Evolutionary conservation across 2,888 invertebrate genomes (phyloP), one percentile per base, ranked within the genome.

Genomic region (Platypus cylindrus): DNA sequence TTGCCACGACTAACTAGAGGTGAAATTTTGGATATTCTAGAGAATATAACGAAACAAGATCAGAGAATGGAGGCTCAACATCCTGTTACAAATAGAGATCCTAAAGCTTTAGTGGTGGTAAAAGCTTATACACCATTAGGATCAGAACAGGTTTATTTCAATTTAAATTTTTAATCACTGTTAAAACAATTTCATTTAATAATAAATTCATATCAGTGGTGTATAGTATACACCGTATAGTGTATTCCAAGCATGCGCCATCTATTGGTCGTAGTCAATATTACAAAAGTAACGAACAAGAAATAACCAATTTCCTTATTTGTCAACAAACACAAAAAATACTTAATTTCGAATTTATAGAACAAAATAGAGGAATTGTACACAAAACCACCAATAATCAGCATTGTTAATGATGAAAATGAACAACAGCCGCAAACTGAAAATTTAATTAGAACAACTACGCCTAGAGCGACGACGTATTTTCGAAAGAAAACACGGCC

Each of bases 1-100:
- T 54, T 80, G 30, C 80, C 80, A 2, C 64, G 74, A 40, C 56
- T 80, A 16, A 67, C 70, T 1, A 62, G 76, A 48, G 68, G 70
- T 5, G 75, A 81, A 52, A 79, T 80, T 40, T 56, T 80, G 16
- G 69, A 72, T 42, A 65, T 80, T 12, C 56, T 80, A 3, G 70
- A 74, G 44, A 78, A 81, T 45, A 75, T 80, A 32, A 68, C 70
- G 38, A 62, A 65, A 37, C 65, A 66, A 50, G 72, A 73, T 46
- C 32, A 46, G 28, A 37, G 17, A 25, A n/a, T 34, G 17, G 9
- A 34, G 22, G 28, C n/a, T 14, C 30, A 30, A 13, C 26, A 23
- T 12, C 51, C 55, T 16, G 48, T 47, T 27, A 42, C 36, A 17
- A 17, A 25, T 24, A 54, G 64, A 27, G 55, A 58, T 17, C 58